A percentile compares a stretch with the other conserved stretches of the same genome.
Evolutionary conservation across 2,113 vertebrate genomes (phyloP).

Genomic region (Oryctolagus cuniculus): DNA sequence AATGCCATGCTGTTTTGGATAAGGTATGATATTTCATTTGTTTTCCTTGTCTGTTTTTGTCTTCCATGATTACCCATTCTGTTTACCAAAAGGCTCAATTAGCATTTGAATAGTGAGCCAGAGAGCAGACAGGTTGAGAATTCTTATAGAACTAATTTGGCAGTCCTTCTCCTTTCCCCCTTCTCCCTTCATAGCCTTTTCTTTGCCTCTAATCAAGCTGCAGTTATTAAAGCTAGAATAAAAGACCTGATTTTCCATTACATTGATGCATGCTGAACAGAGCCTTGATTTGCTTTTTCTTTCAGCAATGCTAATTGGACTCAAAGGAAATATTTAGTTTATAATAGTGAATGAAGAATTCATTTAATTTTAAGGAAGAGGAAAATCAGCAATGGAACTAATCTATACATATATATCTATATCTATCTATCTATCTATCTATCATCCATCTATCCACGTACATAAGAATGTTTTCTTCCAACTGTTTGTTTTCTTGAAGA

Average conservation of each 20-base stretch:
- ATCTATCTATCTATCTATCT: too few species aligned
- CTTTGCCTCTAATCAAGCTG: conserved; percentile 89
- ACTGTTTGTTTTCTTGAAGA: conserved; percentile 78
- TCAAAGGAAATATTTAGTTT: conserved; percentile 92
- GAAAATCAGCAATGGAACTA: conserved; percentile 79
- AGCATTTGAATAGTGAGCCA: conserved; percentile 91
- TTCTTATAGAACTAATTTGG: conserved; percentile 91
- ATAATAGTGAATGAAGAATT: conserved; percentile 90
- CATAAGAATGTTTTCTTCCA: conserved; percentile 19
- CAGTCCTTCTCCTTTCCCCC: conserved; percentile 83
- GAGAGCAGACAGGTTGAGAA: conserved; percentile 91
- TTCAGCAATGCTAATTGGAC: conserved; percentile 91
- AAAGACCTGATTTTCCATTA: conserved; percentile 91
- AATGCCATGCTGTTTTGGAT: conserved; percentile 86
- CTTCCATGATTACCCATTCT: conserved; percentile 91
- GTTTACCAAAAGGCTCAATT: conserved; percentile 92
- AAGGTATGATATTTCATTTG: conserved; percentile 90
- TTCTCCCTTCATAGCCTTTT: conserved; percentile 83
- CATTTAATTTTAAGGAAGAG: conserved; percentile 87
- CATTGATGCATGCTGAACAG: conserved; percentile 89
- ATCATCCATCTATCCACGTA: too few species aligned
- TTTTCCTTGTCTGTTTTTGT: conserved; percentile 90
- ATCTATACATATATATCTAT: conserved; percentile 23
- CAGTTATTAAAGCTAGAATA: conserved; percentile 90
- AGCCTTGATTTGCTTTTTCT: conserved; percentile 89